Percentiles rank a stretch among this genome's conserved stretches.
Evolutionary conservation across 2,113 vertebrate species (phyloP).

Genomic region (Rattus rattus): DNA sequence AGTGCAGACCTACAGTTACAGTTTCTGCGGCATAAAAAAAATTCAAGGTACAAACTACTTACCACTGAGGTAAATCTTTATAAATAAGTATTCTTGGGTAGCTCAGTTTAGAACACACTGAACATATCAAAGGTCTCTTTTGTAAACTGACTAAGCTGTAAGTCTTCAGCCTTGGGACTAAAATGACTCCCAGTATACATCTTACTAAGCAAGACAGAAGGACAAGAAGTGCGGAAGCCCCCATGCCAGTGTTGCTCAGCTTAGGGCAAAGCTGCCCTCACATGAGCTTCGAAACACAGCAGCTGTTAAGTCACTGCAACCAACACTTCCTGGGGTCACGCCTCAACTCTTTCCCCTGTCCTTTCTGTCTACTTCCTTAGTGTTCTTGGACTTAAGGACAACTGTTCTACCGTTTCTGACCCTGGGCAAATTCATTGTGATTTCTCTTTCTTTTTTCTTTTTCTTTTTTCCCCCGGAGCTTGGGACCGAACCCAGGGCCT

Average conservation of each 20-base stretch:
- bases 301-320: neutral
- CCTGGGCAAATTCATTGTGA: neutral
- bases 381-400: neutral
- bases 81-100: slow-evolving; percentile 50
- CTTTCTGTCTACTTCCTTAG: neutral
- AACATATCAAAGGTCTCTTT: slow-evolving; percentile 6
- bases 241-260: neutral
- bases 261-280: neutral
- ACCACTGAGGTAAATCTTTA: slow-evolving; percentile 51
- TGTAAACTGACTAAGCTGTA: neutral
- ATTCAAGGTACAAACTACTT: slow-evolving; percentile 14
- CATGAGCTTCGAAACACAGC: neutral
- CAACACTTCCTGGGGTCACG: neutral
- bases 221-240: neutral
- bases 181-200: neutral
- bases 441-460: too few species aligned
- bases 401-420: neutral
- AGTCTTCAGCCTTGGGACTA: neutral
- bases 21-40: slow-evolving; percentile 24
- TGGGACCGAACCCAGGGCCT: too few species aligned
- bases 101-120: neutral
- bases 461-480: too few species aligned
- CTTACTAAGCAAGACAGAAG: neutral
- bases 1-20: slow-evolving; percentile 37
- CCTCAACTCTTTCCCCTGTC: neutral